phyloP scores from a whole-genome alignment of 2,888 invertebrate genomes.

The Pollenia labialis region DNA sequence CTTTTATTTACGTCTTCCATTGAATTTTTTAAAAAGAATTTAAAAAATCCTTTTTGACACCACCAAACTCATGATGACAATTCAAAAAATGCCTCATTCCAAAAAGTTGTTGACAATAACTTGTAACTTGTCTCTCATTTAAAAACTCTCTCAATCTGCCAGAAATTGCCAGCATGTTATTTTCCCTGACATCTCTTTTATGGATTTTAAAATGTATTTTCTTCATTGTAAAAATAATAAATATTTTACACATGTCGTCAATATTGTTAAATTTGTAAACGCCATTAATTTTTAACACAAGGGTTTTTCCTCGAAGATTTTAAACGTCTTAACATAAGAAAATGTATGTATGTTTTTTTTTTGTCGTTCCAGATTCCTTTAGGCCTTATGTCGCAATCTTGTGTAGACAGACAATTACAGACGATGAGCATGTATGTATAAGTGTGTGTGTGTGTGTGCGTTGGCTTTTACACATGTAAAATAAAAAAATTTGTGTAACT shows the following conservation, averaged over 20 bases:
- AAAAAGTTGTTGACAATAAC: neutral
- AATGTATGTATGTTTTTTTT: neutral
- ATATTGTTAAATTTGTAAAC: slow-evolving; percentile 59
- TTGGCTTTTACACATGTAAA: slow-evolving; percentile 17
- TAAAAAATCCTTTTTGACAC: slow-evolving; percentile 6
- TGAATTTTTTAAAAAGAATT: neutral
- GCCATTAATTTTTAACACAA: slow-evolving; percentile 61
- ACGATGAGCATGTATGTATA: neutral
- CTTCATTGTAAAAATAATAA: slow-evolving; percentile 21
- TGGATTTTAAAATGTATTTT: slow-evolving; percentile 44
- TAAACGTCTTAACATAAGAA: neutral
- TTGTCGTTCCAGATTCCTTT: neutral
- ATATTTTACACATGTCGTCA: slow-evolving; percentile 64
- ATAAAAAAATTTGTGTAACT: slow-evolving; percentile 22
- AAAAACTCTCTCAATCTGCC: slow-evolving; percentile 9
- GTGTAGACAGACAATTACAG: neutral
- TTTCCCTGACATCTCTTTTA: slow-evolving; percentile 48
- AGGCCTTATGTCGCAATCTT: slow-evolving; percentile 26
- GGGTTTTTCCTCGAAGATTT: slow-evolving; percentile 29
- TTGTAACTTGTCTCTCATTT: slow-evolving; percentile 25
- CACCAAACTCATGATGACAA: neutral
- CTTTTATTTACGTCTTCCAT: too few species aligned
- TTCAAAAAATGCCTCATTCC: neutral
- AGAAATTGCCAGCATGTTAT: slow-evolving; percentile 27
- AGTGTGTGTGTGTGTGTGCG: neutral